These are phyloP conservation scores for Molossus molossus DNA, from an alignment of 2,797 vertebrate genomes.

Conservation along the genomic window DNA sequence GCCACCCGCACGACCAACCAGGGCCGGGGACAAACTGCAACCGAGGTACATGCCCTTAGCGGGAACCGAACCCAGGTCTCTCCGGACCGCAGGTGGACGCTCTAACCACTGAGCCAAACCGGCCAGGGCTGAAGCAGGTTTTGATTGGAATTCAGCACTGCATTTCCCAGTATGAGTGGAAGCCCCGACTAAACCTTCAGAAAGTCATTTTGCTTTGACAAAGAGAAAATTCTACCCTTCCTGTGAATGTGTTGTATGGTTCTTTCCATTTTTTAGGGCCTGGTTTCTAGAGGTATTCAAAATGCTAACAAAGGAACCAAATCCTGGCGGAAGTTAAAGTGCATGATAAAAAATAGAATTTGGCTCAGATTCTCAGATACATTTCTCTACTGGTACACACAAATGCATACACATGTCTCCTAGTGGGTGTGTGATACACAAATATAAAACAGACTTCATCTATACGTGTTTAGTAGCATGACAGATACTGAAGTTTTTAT, in stretches of 20 bases:
- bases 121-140: neutral
- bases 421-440: neutral
- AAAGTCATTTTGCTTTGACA: slow-evolving; percentile 61
- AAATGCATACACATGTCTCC: neutral
- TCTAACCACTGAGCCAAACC: too few relatives aligned
- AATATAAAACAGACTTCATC: slow-evolving; percentile 56
- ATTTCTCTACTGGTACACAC: neutral
- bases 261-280: slow-evolving; percentile 54
- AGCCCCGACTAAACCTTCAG: slow-evolving; percentile 27
- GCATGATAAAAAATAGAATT: slow-evolving; percentile 54
- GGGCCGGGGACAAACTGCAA: too few relatives aligned
- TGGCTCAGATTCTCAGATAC: slow-evolving; percentile 31
- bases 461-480: slow-evolving; percentile 36
- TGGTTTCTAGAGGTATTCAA: slow-evolving; percentile 58
- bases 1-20: too few relatives aligned
- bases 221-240: slow-evolving; percentile 9
- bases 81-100: too few relatives aligned
- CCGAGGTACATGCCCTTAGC: too few relatives aligned
- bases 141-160: neutral
- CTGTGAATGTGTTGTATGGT: slow-evolving; percentile 3
- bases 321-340: slow-evolving; percentile 72
- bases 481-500: slow-evolving; percentile 61
- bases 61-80: too few relatives aligned
- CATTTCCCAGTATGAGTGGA: slow-evolving; percentile 23
- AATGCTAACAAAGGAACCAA: slow-evolving; percentile 62